A percentile compares a stretch with the other conserved stretches of the same genome.
These are phyloP conservation scores for Blomia tropicalis DNA, from an alignment of 2,888 invertebrate genomes.

Conservation along the genomic window DNA sequence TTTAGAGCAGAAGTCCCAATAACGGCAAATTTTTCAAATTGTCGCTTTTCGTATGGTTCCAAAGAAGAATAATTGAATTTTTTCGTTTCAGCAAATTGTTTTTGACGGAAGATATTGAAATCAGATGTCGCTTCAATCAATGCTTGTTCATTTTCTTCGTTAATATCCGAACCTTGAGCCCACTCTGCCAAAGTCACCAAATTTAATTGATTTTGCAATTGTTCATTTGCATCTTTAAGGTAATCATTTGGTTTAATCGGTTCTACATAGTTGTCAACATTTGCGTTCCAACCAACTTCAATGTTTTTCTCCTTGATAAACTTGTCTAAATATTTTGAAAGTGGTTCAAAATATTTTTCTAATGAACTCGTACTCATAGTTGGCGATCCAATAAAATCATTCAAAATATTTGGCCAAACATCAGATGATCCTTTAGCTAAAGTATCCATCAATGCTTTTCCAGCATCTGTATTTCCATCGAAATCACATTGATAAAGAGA, in stretches of 20 bases:
- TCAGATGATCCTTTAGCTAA: conserved; percentile 37
- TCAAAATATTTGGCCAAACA: conserved; percentile 53
- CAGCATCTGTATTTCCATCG: conserved; percentile 10
- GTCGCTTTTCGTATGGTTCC: conserved; percentile 38
- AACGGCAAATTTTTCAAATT: conserved; percentile 23
- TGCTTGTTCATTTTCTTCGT: neutral
- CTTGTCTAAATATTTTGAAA: conserved; percentile 35
- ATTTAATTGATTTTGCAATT: neutral
- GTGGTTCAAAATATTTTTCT: conserved; percentile 62
- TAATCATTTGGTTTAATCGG: neutral
- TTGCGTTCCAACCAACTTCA: neutral
- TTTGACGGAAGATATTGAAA: conserved; percentile 2
- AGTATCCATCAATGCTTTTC: neutral
- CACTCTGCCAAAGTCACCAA: neutral
- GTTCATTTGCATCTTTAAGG: neutral
- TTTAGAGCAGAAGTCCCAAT: conserved; percentile 22
- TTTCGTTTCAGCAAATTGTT: conserved; percentile 3
- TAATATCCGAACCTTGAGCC: neutral
- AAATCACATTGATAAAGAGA: conserved; percentile 8
- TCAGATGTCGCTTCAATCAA: neutral
- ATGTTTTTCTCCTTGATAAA: neutral
- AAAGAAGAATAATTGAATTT: conserved; percentile 33
- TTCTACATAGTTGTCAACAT: neutral
- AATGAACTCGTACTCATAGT: conserved; percentile 58
- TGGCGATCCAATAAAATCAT: conserved; percentile 54